A percentile compares a stretch with the other conserved stretches of the same genome.
These are phyloP conservation scores for Unio delphinus DNA, from an alignment of 2,888 invertebrate species.

Conservation along the genomic window DNA sequence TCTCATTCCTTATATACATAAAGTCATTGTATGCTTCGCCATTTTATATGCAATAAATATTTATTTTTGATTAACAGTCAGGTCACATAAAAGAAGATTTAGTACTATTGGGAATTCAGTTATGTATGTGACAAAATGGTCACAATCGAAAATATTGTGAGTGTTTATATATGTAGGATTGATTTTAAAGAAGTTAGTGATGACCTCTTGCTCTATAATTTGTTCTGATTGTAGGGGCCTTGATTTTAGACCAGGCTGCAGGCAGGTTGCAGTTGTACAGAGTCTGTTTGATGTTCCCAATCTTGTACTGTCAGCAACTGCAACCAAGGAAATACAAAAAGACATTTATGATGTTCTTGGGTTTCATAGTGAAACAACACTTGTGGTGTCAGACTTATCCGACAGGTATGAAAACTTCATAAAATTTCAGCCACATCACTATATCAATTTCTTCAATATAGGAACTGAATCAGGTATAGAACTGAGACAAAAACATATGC, in stretches of 20 bases:
- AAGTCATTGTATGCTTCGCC: no score
- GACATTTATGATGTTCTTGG: conserved; percentile 14
- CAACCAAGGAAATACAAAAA: conserved; percentile 14
- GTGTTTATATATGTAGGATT: no score
- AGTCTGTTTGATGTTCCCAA: conserved; percentile 14
- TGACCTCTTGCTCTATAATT: not conserved
- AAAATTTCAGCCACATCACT: not conserved
- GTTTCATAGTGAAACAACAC: conserved; percentile 5
- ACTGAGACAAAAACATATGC: no score
- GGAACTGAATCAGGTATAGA: no score
- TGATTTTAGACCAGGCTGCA: conserved; percentile 19
- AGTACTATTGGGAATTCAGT: no score
- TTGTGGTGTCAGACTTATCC: conserved; percentile 10
- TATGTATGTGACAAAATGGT: no score
- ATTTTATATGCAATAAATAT: no score
- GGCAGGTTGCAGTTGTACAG: conserved; percentile 11
- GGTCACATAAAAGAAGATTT: no score
- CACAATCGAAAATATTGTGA: no score
- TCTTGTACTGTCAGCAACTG: conserved; percentile 20
- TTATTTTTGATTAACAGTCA: no score
- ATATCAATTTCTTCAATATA: not conserved
- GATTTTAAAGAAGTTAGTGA: not conserved
- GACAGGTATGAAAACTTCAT: conserved; percentile 11
- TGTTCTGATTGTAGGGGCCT: conserved; percentile 14
- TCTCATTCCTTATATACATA: no score